Evolutionary conservation across 2,888 invertebrate species (phyloP).

Genomic region (Epistrophella euchroma): DNA sequence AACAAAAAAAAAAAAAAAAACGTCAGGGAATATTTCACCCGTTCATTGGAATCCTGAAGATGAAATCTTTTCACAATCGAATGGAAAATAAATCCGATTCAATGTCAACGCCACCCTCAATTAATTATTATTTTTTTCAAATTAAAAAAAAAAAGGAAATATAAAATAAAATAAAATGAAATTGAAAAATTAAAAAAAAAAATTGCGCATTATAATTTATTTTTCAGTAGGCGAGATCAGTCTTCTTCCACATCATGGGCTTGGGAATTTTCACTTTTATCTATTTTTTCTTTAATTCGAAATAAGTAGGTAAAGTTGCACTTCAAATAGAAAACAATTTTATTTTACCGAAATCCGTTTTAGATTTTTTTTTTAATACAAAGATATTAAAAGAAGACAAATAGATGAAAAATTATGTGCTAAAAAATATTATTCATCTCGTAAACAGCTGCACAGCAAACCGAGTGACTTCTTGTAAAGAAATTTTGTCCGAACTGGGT

Average conservation of each 20-base stretch:
- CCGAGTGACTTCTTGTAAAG: constrained; percentile 74
- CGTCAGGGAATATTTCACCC: neutral
- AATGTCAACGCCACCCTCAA: constrained; percentile 57
- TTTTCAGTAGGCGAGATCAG: constrained; percentile 51
- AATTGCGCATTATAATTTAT: constrained; percentile 68
- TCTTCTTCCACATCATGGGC: constrained; percentile 50
- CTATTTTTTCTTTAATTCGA: constrained; percentile 17
- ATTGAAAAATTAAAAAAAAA: constrained; percentile 15
- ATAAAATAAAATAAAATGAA: constrained; percentile 6
- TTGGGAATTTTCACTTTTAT: constrained; percentile 39
- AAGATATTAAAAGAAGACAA: constrained; percentile 51
- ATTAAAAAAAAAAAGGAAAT: neutral
- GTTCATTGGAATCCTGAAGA: neutral
- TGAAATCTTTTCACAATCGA: neutral
- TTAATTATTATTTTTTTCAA: constrained; percentile 14
- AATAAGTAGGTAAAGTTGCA: neutral
- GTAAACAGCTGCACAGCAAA: constrained; percentile 71
- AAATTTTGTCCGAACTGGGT: constrained; percentile 77
- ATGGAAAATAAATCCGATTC: constrained; percentile 20
- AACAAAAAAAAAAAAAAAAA: neutral
- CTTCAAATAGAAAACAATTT: neutral
- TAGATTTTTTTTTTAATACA: constrained; percentile 40
- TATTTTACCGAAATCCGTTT: constrained; percentile 15
- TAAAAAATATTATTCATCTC: constrained; percentile 73
- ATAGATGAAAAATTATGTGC: constrained; percentile 45